These are phyloP conservation scores for Sorex araneus DNA, from an alignment of 2,113 vertebrate genomes.

Conservation along the genomic window DNA sequence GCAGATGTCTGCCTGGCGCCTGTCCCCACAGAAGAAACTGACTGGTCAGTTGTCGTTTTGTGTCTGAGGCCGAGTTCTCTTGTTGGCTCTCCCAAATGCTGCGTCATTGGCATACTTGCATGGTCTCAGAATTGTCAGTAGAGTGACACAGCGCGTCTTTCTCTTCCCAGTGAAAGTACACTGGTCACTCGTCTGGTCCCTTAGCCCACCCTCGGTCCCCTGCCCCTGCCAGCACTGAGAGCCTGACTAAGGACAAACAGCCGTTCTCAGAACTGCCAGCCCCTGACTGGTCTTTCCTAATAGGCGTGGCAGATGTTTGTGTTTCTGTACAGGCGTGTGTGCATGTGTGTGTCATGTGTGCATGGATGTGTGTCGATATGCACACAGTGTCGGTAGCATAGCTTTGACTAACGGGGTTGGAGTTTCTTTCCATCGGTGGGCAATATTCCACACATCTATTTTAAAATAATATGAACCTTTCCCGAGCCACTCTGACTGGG, in stretches of 20 bases:
- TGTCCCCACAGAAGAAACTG: slow-evolving; percentile 31
- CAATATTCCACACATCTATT: slow-evolving; percentile 68
- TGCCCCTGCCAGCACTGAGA: background rate
- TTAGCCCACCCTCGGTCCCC: background rate
- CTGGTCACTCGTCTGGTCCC: slow-evolving; percentile 14
- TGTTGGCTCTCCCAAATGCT: slow-evolving; percentile 50
- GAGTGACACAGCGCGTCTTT: slow-evolving; percentile 33
- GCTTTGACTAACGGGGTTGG: too few relatives aligned
- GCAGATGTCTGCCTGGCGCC: background rate
- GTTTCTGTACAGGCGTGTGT: slow-evolving; percentile 9
- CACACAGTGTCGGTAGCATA: background rate
- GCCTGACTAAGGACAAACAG: background rate
- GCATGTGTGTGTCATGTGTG: background rate
- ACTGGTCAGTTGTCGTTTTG: background rate
- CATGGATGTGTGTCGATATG: background rate
- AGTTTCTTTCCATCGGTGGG: background rate
- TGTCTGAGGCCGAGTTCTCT: slow-evolving; percentile 34
- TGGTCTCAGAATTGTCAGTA: slow-evolving; percentile 12
- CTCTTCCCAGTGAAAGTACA: background rate
- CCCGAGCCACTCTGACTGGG: slow-evolving; percentile 51
- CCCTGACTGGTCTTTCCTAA: background rate
- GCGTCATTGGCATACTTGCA: background rate
- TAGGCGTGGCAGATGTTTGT: background rate
- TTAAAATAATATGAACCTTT: slow-evolving; percentile 65
- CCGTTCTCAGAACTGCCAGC: background rate